phyloP scores from a whole-genome alignment of 2,888 invertebrate species.

The Diarsia rubi region DNA sequence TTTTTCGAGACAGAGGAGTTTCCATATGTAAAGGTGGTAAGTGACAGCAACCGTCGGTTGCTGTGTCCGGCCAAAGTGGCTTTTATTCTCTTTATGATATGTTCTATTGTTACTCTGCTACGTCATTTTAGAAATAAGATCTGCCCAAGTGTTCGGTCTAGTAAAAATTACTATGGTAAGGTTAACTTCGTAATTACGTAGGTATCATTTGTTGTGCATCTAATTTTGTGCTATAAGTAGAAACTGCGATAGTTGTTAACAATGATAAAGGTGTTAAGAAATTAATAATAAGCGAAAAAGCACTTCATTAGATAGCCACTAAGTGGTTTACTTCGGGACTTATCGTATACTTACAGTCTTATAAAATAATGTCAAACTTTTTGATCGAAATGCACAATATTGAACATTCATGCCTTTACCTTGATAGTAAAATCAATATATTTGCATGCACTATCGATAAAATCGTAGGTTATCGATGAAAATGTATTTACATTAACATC shows the following conservation, averaged over 20 bases:
- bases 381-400: background rate
- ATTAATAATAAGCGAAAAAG: background rate
- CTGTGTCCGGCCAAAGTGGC: no score
- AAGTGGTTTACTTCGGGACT: background rate
- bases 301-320: background rate
- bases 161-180: background rate
- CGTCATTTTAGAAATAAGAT: background rate
- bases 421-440: constrained; percentile 17
- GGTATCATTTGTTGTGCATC: background rate
- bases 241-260: background rate
- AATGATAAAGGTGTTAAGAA: background rate
- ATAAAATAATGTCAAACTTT: background rate
- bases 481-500: background rate
- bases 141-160: background rate
- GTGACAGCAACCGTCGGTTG: no score
- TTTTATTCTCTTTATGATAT: no score
- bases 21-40: background rate
- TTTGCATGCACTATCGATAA: constrained; percentile 7
- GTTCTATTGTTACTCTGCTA: no score
- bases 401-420: background rate
- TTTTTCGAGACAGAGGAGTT: background rate
- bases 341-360: background rate
- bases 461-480: constrained; percentile 1
- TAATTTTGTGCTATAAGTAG: background rate
- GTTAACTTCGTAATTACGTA: background rate